A percentile compares a stretch with the other conserved stretches of the same genome.
phyloP scores from a whole-genome alignment of 2,797 vertebrate genomes.

The Eurystomus glaucurus region DNA sequence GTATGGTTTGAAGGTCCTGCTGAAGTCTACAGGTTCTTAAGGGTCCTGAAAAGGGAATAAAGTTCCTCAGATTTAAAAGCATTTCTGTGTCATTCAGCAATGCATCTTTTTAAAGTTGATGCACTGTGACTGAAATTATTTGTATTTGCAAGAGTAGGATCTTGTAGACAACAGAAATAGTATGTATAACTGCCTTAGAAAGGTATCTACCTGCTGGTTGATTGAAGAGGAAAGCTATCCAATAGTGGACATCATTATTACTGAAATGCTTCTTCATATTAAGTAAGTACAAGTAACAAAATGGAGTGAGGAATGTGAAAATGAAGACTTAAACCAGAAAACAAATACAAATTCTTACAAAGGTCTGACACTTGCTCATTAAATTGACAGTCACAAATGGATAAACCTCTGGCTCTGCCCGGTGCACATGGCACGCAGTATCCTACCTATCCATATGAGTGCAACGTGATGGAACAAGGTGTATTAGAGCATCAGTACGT shows the following conservation, averaged over 20 bases:
- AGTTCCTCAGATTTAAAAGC: background rate
- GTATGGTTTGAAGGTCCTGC: background rate
- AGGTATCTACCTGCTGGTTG: background rate
- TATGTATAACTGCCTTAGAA: background rate
- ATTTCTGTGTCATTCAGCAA: background rate
- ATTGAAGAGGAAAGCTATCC: background rate
- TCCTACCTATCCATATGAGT: background rate
- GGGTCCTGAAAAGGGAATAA: background rate
- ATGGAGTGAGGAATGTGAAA: background rate
- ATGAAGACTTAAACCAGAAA: background rate
- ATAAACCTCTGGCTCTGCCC: background rate
- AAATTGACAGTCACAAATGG: background rate
- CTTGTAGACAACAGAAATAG: background rate
- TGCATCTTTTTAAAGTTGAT: background rate
- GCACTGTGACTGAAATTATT: background rate
- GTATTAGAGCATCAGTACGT: background rate
- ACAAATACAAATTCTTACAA: background rate
- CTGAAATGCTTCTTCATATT: background rate
- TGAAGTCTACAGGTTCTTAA: background rate
- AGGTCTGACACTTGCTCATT: background rate
- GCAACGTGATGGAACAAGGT: fast-evolving
- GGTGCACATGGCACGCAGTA: fast-evolving
- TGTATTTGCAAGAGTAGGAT: background rate
- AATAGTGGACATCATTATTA: background rate
- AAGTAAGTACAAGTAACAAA: background rate